Evolutionary conservation across 2,888 invertebrate species (phyloP).

Genomic region (Cetonia aurata): DNA sequence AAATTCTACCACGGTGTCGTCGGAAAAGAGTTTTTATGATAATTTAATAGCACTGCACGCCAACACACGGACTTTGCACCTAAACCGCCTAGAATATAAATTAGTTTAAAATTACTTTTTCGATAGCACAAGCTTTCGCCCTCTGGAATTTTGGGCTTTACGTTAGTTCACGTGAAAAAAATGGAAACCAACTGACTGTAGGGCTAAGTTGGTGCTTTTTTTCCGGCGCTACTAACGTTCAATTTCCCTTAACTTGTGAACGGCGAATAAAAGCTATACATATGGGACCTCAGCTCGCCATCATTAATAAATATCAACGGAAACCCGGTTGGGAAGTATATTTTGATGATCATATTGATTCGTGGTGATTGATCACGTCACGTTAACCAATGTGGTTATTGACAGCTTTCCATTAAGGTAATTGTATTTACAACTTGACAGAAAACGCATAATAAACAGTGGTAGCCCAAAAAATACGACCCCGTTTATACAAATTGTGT

Average conservation of each 20-base stretch:
- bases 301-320: slow-evolving; percentile 14
- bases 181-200: not conserved
- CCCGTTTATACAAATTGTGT: no score
- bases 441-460: no score
- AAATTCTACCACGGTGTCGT: not conserved
- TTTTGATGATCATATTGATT: slow-evolving; percentile 8
- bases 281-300: slow-evolving; percentile 2
- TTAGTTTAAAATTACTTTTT: slow-evolving; percentile 44
- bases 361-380: slow-evolving; percentile 27
- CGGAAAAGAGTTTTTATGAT: slow-evolving; percentile 26
- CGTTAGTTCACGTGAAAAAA: slow-evolving; percentile 1
- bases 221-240: not conserved
- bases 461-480: no score
- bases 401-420: slow-evolving; percentile 23
- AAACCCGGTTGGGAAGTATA: slow-evolving; percentile 6
- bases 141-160: slow-evolving; percentile 1
- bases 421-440: not conserved
- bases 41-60: slow-evolving; percentile 31
- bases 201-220: not conserved
- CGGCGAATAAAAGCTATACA: not conserved
- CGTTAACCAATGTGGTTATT: slow-evolving; percentile 18
- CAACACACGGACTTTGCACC: slow-evolving; percentile 29
- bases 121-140: slow-evolving; percentile 26
- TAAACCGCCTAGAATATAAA: slow-evolving; percentile 42
- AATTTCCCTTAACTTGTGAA: not conserved